These are phyloP conservation scores for Pyrgilauda ruficollis DNA, from an alignment of 2,113 vertebrate species.

Conservation along the genomic window DNA sequence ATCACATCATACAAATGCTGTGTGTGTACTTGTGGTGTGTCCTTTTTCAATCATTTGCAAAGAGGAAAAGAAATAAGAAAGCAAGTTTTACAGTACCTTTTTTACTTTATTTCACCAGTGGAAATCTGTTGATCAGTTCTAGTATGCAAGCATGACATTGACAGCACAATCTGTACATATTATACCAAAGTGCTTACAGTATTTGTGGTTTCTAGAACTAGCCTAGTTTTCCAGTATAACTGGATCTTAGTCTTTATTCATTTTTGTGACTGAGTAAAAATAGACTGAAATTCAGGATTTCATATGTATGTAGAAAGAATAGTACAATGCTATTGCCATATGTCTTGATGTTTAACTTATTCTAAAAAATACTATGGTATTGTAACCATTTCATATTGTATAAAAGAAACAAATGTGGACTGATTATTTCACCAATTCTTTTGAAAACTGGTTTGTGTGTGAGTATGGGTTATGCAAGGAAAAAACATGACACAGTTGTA, in stretches of 20 bases:
- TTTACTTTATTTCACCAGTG: neutral
- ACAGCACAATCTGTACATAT: slow-evolving; percentile 53
- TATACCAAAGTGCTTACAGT: slow-evolving; percentile 46
- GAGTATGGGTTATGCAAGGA: slow-evolving; percentile 38
- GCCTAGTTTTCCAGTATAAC: slow-evolving; percentile 50
- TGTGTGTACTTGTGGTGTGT: slow-evolving; percentile 2
- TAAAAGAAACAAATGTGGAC: slow-evolving; percentile 39
- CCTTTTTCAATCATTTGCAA: slow-evolving; percentile 18
- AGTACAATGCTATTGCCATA: slow-evolving; percentile 55
- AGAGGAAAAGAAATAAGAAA: neutral
- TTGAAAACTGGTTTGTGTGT: slow-evolving; percentile 46
- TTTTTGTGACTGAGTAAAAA: slow-evolving; percentile 58
- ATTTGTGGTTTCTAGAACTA: slow-evolving; percentile 57
- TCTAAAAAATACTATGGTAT: slow-evolving; percentile 57
- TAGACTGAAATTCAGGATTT: slow-evolving; percentile 51
- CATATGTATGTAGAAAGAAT: slow-evolving; percentile 46
- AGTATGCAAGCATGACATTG: slow-evolving; percentile 25
- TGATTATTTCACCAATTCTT: slow-evolving; percentile 59
- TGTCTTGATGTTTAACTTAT: slow-evolving; percentile 79
- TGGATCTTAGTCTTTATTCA: slow-evolving; percentile 43
- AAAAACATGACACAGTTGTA: slow-evolving; percentile 46
- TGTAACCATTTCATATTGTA: slow-evolving; percentile 50
- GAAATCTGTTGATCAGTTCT: neutral
- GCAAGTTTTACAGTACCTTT: neutral
- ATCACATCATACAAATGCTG: slow-evolving; percentile 28